Evolutionary conservation across 1,140 invertebrate species (phyloP).

Genomic region (Sinonovacula constricta): DNA sequence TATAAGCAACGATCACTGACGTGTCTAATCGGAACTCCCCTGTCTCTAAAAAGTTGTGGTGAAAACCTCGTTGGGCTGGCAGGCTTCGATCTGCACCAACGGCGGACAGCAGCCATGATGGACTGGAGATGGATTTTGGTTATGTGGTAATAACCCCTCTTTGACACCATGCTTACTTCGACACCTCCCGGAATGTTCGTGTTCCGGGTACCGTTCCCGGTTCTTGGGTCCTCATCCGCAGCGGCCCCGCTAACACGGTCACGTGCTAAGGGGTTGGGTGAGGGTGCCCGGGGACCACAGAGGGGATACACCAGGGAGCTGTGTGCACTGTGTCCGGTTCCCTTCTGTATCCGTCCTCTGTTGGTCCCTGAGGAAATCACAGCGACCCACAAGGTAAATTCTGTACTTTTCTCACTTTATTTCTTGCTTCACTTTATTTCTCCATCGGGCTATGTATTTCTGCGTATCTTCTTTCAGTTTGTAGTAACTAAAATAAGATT

Average conservation of each 20-base stretch:
- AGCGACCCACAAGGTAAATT: no score
- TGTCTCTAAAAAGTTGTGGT: slow-evolving; percentile 19
- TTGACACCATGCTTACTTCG: slow-evolving; percentile 42
- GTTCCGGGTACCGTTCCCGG: slow-evolving; percentile 49
- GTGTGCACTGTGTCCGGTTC: no score
- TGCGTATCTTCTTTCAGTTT: no score
- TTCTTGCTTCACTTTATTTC: no score
- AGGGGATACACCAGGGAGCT: slow-evolving; percentile 14
- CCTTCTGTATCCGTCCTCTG: no score
- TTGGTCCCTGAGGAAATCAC: no score
- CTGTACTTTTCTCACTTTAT: no score
- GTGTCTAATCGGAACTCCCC: slow-evolving; percentile 44
- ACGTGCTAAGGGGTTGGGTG: slow-evolving; percentile 13
- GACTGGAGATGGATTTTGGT: slow-evolving; percentile 53
- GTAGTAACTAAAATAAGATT: no score
- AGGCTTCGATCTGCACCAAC: slow-evolving; percentile 24
- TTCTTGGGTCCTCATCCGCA: slow-evolving; percentile 41
- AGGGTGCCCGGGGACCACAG: slow-evolving; percentile 45
- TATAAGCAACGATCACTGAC: no score
- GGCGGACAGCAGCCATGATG: slow-evolving; percentile 22
- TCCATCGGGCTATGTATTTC: no score
- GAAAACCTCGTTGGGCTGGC: slow-evolving; percentile 31
- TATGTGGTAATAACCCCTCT: slow-evolving; percentile 21
- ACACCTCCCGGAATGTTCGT: slow-evolving; percentile 50
- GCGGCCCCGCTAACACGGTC: slow-evolving; percentile 40